Evolutionary conservation across 2,113 vertebrate genomes (phyloP).

Genomic region (Dinomys branickii): DNA sequence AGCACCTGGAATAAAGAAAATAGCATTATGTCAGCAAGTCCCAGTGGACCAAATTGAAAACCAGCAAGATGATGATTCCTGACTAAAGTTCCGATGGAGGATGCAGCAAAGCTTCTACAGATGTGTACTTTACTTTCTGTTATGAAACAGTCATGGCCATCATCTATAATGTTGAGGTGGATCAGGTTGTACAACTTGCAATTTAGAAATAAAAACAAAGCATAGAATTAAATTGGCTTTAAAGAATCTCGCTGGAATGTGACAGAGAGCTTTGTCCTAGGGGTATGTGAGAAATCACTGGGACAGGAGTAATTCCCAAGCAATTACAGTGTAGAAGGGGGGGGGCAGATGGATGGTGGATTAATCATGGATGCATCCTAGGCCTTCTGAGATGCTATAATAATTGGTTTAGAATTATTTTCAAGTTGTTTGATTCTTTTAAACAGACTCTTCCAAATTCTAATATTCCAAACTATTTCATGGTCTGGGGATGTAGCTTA

Average conservation of each 20-base stretch:
- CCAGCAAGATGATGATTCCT: not conserved
- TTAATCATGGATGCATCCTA: not conserved
- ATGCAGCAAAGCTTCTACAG: not conserved
- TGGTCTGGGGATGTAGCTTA: not conserved
- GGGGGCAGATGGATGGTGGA: not conserved
- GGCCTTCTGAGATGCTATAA: not conserved
- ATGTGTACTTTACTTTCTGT: constrained; percentile 22
- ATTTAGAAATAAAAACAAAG: constrained; percentile 36
- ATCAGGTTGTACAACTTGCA: not conserved
- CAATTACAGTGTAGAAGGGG: not conserved
- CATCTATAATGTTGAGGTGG: not conserved
- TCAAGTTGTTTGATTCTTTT: constrained; percentile 46
- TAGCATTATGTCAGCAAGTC: not conserved
- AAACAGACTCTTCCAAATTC: constrained; percentile 12
- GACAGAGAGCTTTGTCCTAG: constrained; percentile 21
- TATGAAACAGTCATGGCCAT: not conserved
- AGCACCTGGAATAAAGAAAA: not conserved
- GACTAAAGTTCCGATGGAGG: not conserved
- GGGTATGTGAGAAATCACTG: not conserved
- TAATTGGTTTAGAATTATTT: constrained; percentile 30
- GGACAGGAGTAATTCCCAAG: constrained; percentile 25
- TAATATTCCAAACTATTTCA: not conserved
- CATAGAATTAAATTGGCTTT: not conserved
- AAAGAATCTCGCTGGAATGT: not conserved
- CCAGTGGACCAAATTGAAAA: not conserved